A percentile compares a stretch with the other conserved stretches of the same genome.
phyloP scores from a whole-genome alignment of 2,888 invertebrate genomes.

The Uloborus plumipes region DNA sequence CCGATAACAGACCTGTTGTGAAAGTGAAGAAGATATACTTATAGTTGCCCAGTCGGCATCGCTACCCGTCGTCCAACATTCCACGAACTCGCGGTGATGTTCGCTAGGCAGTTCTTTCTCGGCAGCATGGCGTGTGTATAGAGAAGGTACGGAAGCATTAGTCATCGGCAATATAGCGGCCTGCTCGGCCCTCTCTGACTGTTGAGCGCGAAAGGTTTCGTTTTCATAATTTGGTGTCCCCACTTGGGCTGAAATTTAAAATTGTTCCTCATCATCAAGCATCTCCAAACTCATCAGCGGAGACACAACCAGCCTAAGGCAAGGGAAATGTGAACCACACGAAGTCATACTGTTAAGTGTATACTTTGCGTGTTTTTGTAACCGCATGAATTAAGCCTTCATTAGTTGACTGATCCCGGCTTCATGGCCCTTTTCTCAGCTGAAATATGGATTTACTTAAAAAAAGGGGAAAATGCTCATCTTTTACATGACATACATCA shows the following conservation, averaged over 20 bases:
- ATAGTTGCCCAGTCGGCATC: slow-evolving; percentile 63
- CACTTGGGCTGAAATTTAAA: slow-evolving; percentile 45
- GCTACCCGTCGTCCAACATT: slow-evolving; percentile 60
- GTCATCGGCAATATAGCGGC: slow-evolving; percentile 13
- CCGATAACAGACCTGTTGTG: slow-evolving; percentile 68
- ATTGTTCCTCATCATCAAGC: slow-evolving; percentile 43
- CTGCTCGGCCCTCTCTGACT: background rate
- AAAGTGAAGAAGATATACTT: slow-evolving; percentile 69
- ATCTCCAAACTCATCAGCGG: slow-evolving; percentile 11
- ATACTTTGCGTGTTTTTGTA: slow-evolving; percentile 18
- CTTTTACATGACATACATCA: slow-evolving; percentile 53
- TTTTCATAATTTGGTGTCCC: slow-evolving; percentile 40
- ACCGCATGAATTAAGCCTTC: slow-evolving; percentile 15
- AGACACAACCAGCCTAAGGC: background rate
- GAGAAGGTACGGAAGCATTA: slow-evolving; percentile 11
- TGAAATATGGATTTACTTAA: slow-evolving; percentile 40
- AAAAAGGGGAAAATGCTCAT: slow-evolving; percentile 32
- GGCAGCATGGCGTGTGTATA: slow-evolving; percentile 25
- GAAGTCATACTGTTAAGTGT: slow-evolving; percentile 19
- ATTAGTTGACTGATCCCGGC: slow-evolving; percentile 19
- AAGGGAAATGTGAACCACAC: background rate
- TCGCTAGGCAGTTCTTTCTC: slow-evolving; percentile 43
- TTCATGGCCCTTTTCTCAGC: slow-evolving; percentile 8
- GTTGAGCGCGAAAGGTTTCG: slow-evolving; percentile 14
- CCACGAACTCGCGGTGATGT: slow-evolving; percentile 51